A percentile compares a stretch with the other conserved stretches of the same genome.
Evolutionary conservation across 2,113 vertebrate species (phyloP).

Genomic region (Gavialis gangeticus): DNA sequence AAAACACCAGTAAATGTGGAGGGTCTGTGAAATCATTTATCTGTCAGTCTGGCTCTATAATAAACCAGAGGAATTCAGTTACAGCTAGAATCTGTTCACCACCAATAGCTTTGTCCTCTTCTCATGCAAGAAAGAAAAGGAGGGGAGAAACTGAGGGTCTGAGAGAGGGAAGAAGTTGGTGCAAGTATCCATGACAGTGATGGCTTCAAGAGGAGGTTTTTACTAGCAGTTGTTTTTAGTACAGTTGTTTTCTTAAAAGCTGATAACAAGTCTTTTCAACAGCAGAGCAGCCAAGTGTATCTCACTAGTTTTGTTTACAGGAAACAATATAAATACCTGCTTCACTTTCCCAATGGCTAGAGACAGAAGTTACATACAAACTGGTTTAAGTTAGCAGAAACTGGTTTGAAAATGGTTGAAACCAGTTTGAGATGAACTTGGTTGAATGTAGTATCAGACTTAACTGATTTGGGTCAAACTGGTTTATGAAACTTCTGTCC

Average conservation of each 20-base stretch:
- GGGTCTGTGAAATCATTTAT: background rate
- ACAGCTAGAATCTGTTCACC: background rate
- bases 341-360: background rate
- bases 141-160: background rate
- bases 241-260: background rate
- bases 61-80: slow-evolving; percentile 10
- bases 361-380: no score
- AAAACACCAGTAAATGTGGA: slow-evolving; percentile 38
- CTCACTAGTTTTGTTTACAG: background rate
- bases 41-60: background rate
- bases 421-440: no score
- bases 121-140: background rate
- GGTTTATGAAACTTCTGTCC: no score
- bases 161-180: background rate
- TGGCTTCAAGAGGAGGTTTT: background rate
- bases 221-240: background rate
- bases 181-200: background rate
- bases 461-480: no score
- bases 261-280: background rate
- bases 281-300: background rate
- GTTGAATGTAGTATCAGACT: no score
- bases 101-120: background rate
- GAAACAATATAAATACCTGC: background rate
- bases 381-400: no score
- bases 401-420: no score